These are phyloP conservation scores for Phrynocephalus forsythii DNA, from an alignment of 2,797 vertebrate species.

Conservation along the genomic window DNA sequence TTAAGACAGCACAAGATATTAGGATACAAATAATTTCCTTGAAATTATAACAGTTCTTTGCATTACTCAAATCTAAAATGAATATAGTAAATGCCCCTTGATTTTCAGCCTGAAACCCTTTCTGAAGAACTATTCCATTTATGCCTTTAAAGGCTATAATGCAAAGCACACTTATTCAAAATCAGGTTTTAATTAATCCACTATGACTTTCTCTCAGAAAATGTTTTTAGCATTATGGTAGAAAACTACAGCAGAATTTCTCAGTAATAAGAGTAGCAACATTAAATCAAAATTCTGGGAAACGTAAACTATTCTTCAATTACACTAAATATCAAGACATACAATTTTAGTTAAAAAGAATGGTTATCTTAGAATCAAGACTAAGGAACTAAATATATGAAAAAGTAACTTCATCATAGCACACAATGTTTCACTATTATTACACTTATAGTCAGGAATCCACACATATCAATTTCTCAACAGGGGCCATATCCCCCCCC, in stretches of 20 bases:
- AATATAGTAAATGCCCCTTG: neutral
- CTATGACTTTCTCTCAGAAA: neutral
- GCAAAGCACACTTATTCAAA: too few species aligned
- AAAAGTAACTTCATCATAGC: too few species aligned
- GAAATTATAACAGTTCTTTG: neutral
- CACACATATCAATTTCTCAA: too few species aligned
- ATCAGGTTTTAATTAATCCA: neutral
- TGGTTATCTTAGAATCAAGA: too few species aligned
- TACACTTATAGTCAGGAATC: too few species aligned
- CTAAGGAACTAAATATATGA: too few species aligned
- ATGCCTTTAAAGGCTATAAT: constrained; percentile 10
- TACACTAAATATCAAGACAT: too few species aligned
- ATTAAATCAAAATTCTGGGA: neutral
- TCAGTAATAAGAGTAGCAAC: neutral
- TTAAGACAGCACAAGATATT: neutral
- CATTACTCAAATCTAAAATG: neutral
- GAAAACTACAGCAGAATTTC: neutral
- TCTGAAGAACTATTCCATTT: constrained; percentile 15
- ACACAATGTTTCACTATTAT: too few species aligned
- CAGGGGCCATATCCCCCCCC: too few species aligned
- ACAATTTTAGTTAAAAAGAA: too few species aligned
- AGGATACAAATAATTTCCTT: neutral
- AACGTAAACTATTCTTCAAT: neutral
- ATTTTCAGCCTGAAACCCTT: neutral
- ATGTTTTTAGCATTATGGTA: neutral